Base-by-base conservation (phyloP, 2,888 invertebrate genomes). In the Drosophila mettleri region DNA sequence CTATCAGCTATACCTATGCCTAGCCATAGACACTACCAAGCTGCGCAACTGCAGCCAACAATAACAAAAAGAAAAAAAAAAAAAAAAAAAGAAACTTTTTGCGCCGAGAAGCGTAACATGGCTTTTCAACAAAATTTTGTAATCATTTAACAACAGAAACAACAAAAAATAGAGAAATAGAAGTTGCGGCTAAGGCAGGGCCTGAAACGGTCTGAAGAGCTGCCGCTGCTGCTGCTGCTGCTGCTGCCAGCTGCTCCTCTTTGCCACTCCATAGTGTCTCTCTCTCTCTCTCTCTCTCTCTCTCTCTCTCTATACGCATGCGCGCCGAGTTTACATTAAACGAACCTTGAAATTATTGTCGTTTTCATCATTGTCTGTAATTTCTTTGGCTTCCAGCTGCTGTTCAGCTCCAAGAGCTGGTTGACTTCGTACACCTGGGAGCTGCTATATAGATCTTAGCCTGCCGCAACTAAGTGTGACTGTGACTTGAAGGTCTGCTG, bases 341-440 rank as follows among this genome's bases (percentile, higher is more conserved):
- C 90, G 90, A 90, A 90, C 90, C 90, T 90, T 90, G 90, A 91
- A 90, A 90, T 90, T 79, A 91, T 88, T 91, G 91, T 91, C 91
- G 88, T 88, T 91, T 91, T 91, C 90, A 88, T 91, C 87, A 88
- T 86, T 76, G 80, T 76, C 62, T 63, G 69, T 74, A 82, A 69
- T 80, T 75, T 82, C 69, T 71, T 75, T 64, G 51, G 57, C 65
- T 78, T 60, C 54, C 79, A 76, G 76, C 77, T 79, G 76, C 53
- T 41, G 46, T 46, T 53, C 55, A 22, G 58, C 46, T 51, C 33
- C 31, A 41, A 48, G 52, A 41, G 43, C 46, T 45, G 60, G 51
- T 39, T 61, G 38, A 60, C 52, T 51, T 34, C 7, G 46, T 20
- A 33, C 34, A 66, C 18, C 67, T 74, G 57, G 53, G 41, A 51